Base-by-base conservation (phyloP, 2,797 vertebrate species). In the Meriones psammophilus region DNA sequence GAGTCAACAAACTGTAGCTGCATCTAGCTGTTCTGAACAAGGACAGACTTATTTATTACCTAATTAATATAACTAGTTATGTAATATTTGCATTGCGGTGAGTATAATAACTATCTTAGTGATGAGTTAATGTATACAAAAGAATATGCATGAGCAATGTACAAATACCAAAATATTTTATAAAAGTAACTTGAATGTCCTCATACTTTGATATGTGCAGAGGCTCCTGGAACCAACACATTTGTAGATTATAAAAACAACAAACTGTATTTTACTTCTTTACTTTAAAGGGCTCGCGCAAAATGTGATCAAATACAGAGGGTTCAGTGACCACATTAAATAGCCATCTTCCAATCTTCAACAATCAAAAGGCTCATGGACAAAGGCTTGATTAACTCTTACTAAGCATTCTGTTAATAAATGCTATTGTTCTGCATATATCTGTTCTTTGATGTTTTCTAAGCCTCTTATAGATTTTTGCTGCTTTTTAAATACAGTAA, bases 281-380 rank as follows among this genome's bases (percentile, higher is more conserved):
- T 54, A 78, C 8, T 12, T 94, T 24, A 60, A 62, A 76, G 2
- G 50, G 39, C 30, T 58, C 28, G 10, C 58, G 88, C 26, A 77
- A 36, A 91, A 50, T 9, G 56, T 64, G 50, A 94, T 50, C 60
- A 88, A 33, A 95, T 64, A 2, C 1, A 7, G 22, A 73, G 24
- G 92, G 80, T 95, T 87, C 78, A 91, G 28, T 0, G 33, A 26
- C 68, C 58, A 78, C 39, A 74, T 79, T n/a, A 91, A 74, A 87
- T 39, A 50, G 8, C 2, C 36, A 91, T 54, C 50, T 8, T 39
- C 10, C 54, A 33, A 26, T 18, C 46, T 86, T 92, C 46, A 85
- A 46, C 28, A 92, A 80, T 85, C n/a, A 39, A 78, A 94, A 68
- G 24, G 15, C 22, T 9, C 8, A 10, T 93, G 76, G 17, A 73